Base-by-base conservation (phyloP, 2,888 invertebrate species). In the Euplexia lucipara region DNA sequence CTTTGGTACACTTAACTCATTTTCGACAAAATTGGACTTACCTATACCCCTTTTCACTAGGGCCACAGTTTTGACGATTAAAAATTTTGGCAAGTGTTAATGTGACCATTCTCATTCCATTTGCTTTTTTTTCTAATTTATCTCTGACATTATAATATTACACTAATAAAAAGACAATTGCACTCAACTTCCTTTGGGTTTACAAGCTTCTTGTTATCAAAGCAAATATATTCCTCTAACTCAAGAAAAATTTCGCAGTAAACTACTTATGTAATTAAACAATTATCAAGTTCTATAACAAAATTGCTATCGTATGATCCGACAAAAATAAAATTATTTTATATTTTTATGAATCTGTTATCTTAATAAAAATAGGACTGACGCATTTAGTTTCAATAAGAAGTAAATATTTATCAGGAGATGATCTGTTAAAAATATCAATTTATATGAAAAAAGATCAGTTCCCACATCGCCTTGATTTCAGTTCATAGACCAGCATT, bases 291-390 rank as follows among this genome's bases (percentile, higher is more conserved):
- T 20, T 6, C 8, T 3, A 35, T 18, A 42, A 68, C 30, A 42
- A 51, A 63, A 7, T n/a, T 26, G 9, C 9, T 53, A 39, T 53
- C 53, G 42, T 39, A 54, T 20, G 71, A 70, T 70, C 2, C 12
- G 16, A 39, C 35, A 41, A 64, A 52, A 37, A 51, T 47, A 34
- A 35, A 18, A 37, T 39, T 41, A 41, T 16, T 16, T 20, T 52
- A 42, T 52, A 42, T 30, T 54, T 22, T 37, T 53, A 26, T 34
- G 20, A 34, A 47, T 14, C 20, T 35, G 37, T 57, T 64, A 70
- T 72, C 51, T 32, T 0, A 20, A 45, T 7, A 47, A 0, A 39
- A 44, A 52, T 32, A 10, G 18, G 16, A 52, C 1, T 65, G 73
- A 70, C 70, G 70, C 22, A 51, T 44, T 45, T 20, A 12, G 12